Conservation (phyloP, 2,113 vertebrate species). For the Cinclus cinclus region DNA sequence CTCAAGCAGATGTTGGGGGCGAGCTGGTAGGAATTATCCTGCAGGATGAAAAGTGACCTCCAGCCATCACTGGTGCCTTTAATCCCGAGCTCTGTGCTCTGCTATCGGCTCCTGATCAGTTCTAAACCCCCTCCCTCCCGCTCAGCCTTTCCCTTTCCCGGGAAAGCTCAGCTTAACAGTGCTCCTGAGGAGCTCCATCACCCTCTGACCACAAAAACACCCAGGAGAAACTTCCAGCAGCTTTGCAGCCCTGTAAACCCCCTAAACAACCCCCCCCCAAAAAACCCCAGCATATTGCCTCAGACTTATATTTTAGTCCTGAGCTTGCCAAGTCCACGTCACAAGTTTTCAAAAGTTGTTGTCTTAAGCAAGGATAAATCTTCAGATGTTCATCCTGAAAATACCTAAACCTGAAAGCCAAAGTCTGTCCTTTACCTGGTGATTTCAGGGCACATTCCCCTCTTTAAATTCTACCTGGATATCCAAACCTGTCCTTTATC, state of each 20-base stretch:
- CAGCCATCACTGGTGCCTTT: constrained; percentile 6
- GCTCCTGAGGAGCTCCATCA: not conserved
- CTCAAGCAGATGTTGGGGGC: constrained; percentile 74
- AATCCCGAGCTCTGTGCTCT: not conserved
- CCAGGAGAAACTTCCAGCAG: not conserved
- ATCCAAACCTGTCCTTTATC: too few species aligned
- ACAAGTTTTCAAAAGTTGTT: not conserved
- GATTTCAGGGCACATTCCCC: not conserved
- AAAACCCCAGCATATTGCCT: not conserved
- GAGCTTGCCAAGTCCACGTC: not conserved
- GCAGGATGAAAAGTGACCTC: constrained; percentile 37
- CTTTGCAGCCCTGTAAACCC: not conserved
- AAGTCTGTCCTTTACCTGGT: not conserved
- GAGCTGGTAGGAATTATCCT: constrained; percentile 48
- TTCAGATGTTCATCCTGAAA: not conserved
- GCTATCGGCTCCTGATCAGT: not conserved
- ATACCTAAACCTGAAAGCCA: not conserved
- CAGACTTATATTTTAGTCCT: fast-evolving
- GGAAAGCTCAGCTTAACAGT: not conserved
- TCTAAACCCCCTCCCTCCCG: not conserved
- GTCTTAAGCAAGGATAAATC: not conserved
- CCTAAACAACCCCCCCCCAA: not conserved
- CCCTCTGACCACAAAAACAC: not conserved
- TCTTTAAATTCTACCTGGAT: not conserved
- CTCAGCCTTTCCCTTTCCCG: not conserved